Percentiles rank a stretch among this genome's conserved stretches.
Evolutionary conservation across 2,113 vertebrate species (phyloP).

Genomic region (Notothenia coriiceps): DNA sequence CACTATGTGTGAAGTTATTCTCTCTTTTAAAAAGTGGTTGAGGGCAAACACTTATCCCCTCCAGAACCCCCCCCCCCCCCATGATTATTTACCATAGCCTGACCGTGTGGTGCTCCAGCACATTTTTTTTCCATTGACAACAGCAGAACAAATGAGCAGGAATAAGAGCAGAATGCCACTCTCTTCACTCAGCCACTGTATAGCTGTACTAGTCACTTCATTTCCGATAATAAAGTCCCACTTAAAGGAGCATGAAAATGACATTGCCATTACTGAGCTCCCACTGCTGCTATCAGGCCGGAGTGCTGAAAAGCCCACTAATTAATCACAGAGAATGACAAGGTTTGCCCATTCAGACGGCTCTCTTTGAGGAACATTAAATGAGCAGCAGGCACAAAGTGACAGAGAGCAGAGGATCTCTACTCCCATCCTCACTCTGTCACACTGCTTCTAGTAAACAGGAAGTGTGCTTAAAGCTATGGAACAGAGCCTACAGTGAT

Average conservation of each 20-base stretch:
- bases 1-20: neutral
- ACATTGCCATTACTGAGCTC: constrained; percentile 71
- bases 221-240: constrained; percentile 73
- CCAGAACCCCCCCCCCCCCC: neutral
- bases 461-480: constrained; percentile 25
- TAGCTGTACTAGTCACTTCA: constrained; percentile 63
- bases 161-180: constrained; percentile 48
- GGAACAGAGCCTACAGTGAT: constrained; percentile 4
- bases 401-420: constrained; percentile 23
- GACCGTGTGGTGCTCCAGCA: neutral
- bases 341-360: constrained; percentile 55
- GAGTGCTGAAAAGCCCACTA: constrained; percentile 68
- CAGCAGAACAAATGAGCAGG: constrained; percentile 27
- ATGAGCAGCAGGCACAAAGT: constrained; percentile 18
- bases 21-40: neutral
- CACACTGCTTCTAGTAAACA: constrained; percentile 37
- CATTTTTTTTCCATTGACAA: constrained; percentile 25
- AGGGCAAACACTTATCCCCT: neutral
- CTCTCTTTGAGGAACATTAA: constrained; percentile 36
- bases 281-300: constrained; percentile 64
- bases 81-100: neutral
- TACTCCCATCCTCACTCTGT: neutral
- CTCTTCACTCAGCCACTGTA: constrained; percentile 53
- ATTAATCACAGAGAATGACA: constrained; percentile 72
- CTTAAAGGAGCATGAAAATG: constrained; percentile 74